These are phyloP conservation scores for Drosophila subpulchrella DNA, from an alignment of 1,140 invertebrate genomes.

Conservation along the genomic window DNA sequence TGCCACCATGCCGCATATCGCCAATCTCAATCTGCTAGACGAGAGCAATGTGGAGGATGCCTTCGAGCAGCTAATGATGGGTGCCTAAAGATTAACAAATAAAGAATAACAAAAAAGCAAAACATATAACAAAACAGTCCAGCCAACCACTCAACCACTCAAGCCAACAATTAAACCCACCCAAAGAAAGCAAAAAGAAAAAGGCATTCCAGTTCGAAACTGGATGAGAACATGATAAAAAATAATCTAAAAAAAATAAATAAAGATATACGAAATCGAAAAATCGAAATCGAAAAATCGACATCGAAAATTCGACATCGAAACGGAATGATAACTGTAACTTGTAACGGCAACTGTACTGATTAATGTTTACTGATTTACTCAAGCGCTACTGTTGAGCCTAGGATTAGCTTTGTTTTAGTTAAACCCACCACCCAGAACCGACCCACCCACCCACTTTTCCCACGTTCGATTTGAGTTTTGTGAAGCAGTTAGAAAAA, in stretches of 20 bases:
- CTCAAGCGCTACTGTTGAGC: constrained; percentile 49
- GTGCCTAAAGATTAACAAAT: constrained; percentile 58
- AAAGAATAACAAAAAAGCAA: neutral
- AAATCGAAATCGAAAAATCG: constrained; percentile 41
- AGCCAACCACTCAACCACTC: constrained; percentile 43
- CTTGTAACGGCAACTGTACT: constrained; percentile 51
- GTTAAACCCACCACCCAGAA: neutral
- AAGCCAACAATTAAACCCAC: constrained; percentile 19
- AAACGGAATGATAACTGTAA: constrained; percentile 49
- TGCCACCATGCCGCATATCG: constrained; percentile 90
- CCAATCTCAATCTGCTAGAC: constrained; percentile 88
- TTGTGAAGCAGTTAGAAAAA: constrained; percentile 11
- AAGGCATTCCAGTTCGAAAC: constrained; percentile 53
- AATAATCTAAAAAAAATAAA: neutral
- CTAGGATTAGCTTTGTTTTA: constrained; percentile 52
- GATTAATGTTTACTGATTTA: constrained; percentile 64
- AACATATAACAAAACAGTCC: constrained; percentile 15
- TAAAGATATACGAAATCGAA: constrained; percentile 26
- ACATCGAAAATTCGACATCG: constrained; percentile 28
- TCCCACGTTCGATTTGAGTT: neutral
- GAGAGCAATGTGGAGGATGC: constrained; percentile 90
- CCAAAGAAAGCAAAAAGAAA: constrained; percentile 2
- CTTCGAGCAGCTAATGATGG: constrained; percentile 90
- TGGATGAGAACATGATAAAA: constrained; percentile 31
- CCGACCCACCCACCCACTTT: neutral